Evolutionary conservation across 2,888 invertebrate species (phyloP).

Genomic region (Spodoptera littoralis): DNA sequence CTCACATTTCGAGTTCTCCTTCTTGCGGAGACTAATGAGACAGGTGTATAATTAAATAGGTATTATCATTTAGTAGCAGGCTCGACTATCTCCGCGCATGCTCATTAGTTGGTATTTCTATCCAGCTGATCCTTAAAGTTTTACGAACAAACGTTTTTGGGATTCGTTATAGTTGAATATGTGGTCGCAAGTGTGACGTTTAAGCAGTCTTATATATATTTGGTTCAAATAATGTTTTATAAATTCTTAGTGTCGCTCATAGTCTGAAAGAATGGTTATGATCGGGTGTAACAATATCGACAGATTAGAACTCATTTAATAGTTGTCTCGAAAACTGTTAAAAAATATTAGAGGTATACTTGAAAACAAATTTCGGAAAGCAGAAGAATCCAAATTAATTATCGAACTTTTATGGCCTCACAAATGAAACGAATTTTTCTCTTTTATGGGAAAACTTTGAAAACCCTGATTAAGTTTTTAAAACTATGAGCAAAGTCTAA

Average conservation of each 20-base stretch:
- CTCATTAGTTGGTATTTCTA: background rate
- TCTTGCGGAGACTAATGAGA: slow-evolving; percentile 1
- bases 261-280: too few relatives aligned
- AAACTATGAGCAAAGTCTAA: slow-evolving; percentile 30
- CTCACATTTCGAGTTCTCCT: slow-evolving; percentile 7
- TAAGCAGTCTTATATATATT: too few relatives aligned
- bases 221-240: too few relatives aligned
- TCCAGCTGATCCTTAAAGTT: too few relatives aligned
- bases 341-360: background rate
- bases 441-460: slow-evolving; percentile 34
- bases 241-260: too few relatives aligned
- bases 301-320: too few relatives aligned
- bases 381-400: slow-evolving; percentile 34
- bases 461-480: slow-evolving; percentile 26
- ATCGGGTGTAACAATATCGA: too few relatives aligned
- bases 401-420: slow-evolving; percentile 27
- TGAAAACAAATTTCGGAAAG: background rate
- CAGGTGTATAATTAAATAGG: slow-evolving; percentile 1
- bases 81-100: background rate
- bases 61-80: slow-evolving; percentile 6
- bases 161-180: too few relatives aligned
- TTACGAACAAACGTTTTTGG: too few relatives aligned
- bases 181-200: too few relatives aligned
- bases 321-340: too few relatives aligned
- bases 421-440: slow-evolving; percentile 51